Base-by-base conservation (phyloP, 1,140 invertebrate genomes). In the Drosophila grimshawi region DNA sequence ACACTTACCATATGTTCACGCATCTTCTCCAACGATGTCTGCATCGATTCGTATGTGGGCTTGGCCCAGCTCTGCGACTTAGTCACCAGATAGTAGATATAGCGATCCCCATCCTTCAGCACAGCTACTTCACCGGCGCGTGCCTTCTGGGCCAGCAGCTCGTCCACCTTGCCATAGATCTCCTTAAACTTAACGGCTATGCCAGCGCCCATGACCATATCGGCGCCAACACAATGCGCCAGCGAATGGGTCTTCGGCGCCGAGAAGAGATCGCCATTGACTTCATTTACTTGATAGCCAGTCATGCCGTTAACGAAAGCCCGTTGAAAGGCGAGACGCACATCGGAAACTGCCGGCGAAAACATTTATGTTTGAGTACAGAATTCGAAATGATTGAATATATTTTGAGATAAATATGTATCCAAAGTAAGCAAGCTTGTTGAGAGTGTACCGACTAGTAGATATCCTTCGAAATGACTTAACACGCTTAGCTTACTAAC, bases 141-240 rank as follows among this genome's bases (percentile, higher is more conserved):
- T 33, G 78, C 86, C 5, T 78, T 76, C 32, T 92, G 91, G 5
- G 72, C 55, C 2, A 51, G 56, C n/a, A 94, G 61, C 33, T 93
- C 81, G 35, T 92, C 86, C 8, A 93, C 80, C 45, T 82, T 74
- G 59, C 93, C 93, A 57, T 92, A 94, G n/a, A 86, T 66, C 64
- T 91, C 64, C 56, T 90, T 92, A 57, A 92, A 95, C 11, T 93
- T 72, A 1, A 94, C 93, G 2, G 95, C 95, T 62, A 95, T 95
- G 27, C 95, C 95, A 65, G 94, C 94, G 1, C 94, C 94, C 95
- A 96, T 95, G 2, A 81, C 91, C 35, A 94, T 83, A 85, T 95
- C 95, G 53, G 93, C 93, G 72, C 94, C 95, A 27, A 96, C 94
- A 91, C 95, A 95, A 85, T 96, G 95, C 5, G 93, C 95, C 35